phyloP scores from a whole-genome alignment of 2,797 vertebrate species.

The Phyllotis vaccarum region DNA sequence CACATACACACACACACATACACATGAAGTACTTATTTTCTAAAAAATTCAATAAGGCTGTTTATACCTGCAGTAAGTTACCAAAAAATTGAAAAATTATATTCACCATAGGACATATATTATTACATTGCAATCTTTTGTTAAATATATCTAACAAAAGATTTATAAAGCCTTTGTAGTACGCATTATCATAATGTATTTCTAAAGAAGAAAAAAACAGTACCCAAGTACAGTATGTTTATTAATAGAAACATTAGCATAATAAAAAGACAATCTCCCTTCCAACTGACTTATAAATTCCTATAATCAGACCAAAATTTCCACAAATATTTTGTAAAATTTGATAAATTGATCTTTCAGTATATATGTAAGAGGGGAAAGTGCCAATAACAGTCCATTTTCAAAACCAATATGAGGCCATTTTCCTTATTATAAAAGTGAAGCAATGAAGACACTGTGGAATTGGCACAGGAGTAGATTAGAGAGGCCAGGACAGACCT shows the following conservation, averaged over 20 bases:
- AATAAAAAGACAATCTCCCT: neutral
- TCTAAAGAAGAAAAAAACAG: neutral
- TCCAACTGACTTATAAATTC: neutral
- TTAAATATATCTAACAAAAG: neutral
- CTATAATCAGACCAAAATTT: neutral
- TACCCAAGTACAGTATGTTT: neutral
- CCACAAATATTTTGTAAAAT: neutral
- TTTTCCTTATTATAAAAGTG: conserved; percentile 21
- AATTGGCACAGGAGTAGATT: neutral
- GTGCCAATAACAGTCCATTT: conserved; percentile 11
- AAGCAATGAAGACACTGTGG: neutral
- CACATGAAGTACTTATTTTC: neutral
- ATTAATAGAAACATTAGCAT: neutral
- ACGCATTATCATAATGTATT: neutral
- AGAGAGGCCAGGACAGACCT: conserved; percentile 23
- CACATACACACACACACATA: neutral
- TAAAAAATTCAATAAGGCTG: neutral
- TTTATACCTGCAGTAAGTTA: neutral
- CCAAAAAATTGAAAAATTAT: neutral
- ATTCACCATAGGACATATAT: neutral
- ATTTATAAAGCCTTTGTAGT: neutral
- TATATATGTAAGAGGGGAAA: neutral
- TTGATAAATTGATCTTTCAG: neutral
- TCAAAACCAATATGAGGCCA: neutral
- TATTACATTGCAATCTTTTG: conserved; percentile 43